Conservation (phyloP, 1,140 invertebrate genomes). For the Bombus turneri region DNA sequence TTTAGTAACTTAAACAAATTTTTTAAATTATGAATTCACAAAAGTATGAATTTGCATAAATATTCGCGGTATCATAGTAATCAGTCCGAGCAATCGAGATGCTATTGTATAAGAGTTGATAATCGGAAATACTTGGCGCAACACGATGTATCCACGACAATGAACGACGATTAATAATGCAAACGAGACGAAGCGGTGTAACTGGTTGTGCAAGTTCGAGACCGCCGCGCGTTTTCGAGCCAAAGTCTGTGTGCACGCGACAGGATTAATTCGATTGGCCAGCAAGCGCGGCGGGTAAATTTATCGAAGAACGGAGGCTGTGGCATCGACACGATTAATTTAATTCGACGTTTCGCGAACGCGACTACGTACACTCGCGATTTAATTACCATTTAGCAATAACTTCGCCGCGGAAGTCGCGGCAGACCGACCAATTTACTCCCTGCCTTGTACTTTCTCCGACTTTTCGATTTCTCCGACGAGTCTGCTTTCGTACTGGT, state of each 20-base stretch:
- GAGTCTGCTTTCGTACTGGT: background rate
- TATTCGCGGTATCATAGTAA: too few relatives aligned
- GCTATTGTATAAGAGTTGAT: too few relatives aligned
- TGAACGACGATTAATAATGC: constrained; percentile 23
- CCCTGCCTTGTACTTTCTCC: too few relatives aligned
- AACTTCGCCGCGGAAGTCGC: constrained; percentile 3
- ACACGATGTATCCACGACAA: constrained; percentile 6
- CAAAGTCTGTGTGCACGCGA: constrained; percentile 22
- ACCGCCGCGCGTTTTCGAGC: background rate
- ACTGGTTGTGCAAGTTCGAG: background rate
- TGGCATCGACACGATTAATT: constrained; percentile 51
- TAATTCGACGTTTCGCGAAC: constrained; percentile 59
- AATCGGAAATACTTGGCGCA: background rate
- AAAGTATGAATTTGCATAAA: too few relatives aligned
- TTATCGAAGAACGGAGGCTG: constrained; percentile 46
- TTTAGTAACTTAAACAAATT: too few relatives aligned
- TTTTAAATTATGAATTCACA: too few relatives aligned
- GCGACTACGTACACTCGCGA: constrained; percentile 17
- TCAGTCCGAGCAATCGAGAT: too few relatives aligned
- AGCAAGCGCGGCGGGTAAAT: constrained; percentile 7
- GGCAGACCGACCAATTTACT: background rate
- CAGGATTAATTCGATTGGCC: constrained; percentile 43
- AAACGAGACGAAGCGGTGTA: background rate
- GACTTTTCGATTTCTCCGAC: background rate
- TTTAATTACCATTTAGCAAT: constrained; percentile 54